Conservation (phyloP, 2,888 invertebrate genomes). For the Oscheius sp. region DNA sequence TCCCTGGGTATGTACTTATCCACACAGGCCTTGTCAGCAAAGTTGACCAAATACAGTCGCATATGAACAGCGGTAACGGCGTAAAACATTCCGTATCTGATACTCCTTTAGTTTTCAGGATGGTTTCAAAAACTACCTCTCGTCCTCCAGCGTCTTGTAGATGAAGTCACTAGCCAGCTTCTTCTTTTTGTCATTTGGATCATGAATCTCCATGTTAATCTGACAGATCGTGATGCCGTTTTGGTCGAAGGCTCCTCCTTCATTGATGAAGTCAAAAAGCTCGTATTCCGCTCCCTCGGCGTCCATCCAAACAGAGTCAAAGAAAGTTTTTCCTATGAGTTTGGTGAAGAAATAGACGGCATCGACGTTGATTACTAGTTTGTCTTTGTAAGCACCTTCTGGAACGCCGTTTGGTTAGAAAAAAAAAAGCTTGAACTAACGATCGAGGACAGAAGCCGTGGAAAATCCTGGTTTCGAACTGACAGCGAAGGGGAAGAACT, state of each 20-base stretch:
- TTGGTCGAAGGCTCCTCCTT: slow-evolving; percentile 30
- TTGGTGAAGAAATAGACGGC: slow-evolving; percentile 39
- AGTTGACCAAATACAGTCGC: slow-evolving; percentile 39
- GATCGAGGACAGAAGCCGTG: slow-evolving; percentile 6
- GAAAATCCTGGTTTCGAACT: slow-evolving; percentile 23
- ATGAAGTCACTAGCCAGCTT: slow-evolving; percentile 43
- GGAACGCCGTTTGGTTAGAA: background rate
- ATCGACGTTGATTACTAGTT: slow-evolving; percentile 42
- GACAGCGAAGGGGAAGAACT: slow-evolving; percentile 27
- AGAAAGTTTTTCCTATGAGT: slow-evolving; percentile 35
- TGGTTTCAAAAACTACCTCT: slow-evolving; percentile 2
- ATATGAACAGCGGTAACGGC: slow-evolving; percentile 29
- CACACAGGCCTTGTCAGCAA: slow-evolving; percentile 37
- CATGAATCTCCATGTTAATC: slow-evolving; percentile 44
- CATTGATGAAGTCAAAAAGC: slow-evolving; percentile 40
- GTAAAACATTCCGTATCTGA: slow-evolving; percentile 37
- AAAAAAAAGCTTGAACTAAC: background rate
- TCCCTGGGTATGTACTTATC: slow-evolving; percentile 31
- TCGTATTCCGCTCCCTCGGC: slow-evolving; percentile 46
- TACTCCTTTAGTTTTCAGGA: slow-evolving; percentile 21
- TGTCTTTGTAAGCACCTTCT: slow-evolving; percentile 38
- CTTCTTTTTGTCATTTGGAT: slow-evolving; percentile 42
- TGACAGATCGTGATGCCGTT: slow-evolving; percentile 43
- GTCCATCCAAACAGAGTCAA: slow-evolving; percentile 46
- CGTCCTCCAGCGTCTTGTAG: slow-evolving; percentile 40